phyloP scores from a whole-genome alignment of 1,140 invertebrate species.

The Macrobrachium rosenbergii region DNA sequence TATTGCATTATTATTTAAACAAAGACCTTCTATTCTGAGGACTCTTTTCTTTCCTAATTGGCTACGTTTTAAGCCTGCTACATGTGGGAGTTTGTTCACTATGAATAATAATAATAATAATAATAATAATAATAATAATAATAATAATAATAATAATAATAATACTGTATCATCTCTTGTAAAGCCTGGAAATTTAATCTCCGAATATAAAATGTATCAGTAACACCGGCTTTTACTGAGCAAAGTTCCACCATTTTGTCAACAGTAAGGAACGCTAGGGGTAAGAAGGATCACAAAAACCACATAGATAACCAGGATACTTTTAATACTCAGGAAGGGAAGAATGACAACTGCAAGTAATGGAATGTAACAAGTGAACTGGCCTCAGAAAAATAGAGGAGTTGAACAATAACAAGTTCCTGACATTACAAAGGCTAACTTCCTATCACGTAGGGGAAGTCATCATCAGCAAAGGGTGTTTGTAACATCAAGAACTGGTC shows the following conservation, averaged over 20 bases:
- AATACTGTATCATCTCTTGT: no score
- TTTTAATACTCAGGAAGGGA: conserved; percentile 61
- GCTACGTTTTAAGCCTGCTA: no score
- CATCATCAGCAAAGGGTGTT: neutral
- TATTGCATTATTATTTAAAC: no score
- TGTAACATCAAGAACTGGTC: conserved; percentile 30
- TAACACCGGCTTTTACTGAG: neutral
- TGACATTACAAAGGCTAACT: conserved; percentile 32
- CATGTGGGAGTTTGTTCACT: no score
- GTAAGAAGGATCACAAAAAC: conserved; percentile 14
- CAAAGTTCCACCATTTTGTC: neutral
- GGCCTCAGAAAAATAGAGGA: conserved; percentile 51
- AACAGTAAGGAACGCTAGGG: neutral
- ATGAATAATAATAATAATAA: no score
- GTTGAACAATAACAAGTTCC: conserved; percentile 24
- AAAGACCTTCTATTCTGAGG: no score
- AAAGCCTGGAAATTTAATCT: no score
- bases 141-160: no score
- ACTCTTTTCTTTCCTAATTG: no score
- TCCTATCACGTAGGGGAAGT: conserved; percentile 19
- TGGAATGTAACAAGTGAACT: conserved; percentile 65
- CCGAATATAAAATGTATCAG: no score
- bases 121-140: no score
- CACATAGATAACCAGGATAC: conserved; percentile 46
- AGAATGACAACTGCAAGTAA: conserved; percentile 58